A percentile compares a stretch with the other conserved stretches of the same genome.
Conservation (phyloP, 2,888 invertebrate genomes). For the Bruchidius siliquastri region DNA sequence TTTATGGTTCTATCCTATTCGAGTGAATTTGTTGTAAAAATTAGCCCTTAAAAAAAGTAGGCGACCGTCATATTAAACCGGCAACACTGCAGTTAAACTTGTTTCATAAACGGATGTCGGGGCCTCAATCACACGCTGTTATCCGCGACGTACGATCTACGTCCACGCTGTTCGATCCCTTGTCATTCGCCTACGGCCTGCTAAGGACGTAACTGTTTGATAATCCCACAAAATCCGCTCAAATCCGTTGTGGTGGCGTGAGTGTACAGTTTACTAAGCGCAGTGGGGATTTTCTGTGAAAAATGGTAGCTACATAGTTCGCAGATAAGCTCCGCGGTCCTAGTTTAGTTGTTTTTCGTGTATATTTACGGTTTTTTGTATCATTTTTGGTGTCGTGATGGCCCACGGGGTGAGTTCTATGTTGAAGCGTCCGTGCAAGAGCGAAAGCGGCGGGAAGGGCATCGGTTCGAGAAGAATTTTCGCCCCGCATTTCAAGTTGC, state of each 20-base stretch:
- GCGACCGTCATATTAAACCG: slow-evolving; percentile 35
- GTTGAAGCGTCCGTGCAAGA: slow-evolving; percentile 44
- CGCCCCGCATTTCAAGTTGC: slow-evolving; percentile 83
- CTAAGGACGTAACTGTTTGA: slow-evolving; percentile 18
- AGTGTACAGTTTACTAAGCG: slow-evolving; percentile 58
- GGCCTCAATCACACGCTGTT: slow-evolving; percentile 41
- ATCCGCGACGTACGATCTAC: slow-evolving; percentile 47
- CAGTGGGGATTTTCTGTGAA: slow-evolving; percentile 47
- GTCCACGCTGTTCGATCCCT: slow-evolving; percentile 21
- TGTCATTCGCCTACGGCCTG: slow-evolving; percentile 7
- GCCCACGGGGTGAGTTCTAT: slow-evolving; percentile 57
- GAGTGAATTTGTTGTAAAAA: background rate
- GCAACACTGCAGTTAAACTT: slow-evolving; percentile 62
- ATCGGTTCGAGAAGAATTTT: slow-evolving; percentile 85
- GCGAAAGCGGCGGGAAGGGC: slow-evolving; percentile 44
- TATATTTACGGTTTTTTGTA: slow-evolving; percentile 28
- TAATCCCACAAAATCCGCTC: slow-evolving; percentile 23
- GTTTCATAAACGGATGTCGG: slow-evolving; percentile 71
- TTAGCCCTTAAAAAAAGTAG: slow-evolving; percentile 19
- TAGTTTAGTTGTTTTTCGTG: slow-evolving; percentile 39
- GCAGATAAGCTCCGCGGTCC: slow-evolving; percentile 45
- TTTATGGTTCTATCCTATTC: background rate
- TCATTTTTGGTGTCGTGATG: slow-evolving; percentile 40
- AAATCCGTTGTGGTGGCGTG: slow-evolving; percentile 62
- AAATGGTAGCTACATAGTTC: slow-evolving; percentile 54